Percentiles rank a stretch among this genome's conserved stretches.
These are phyloP conservation scores for Antechinus flavipes DNA, from an alignment of 2,113 vertebrate genomes.

Conservation along the genomic window DNA sequence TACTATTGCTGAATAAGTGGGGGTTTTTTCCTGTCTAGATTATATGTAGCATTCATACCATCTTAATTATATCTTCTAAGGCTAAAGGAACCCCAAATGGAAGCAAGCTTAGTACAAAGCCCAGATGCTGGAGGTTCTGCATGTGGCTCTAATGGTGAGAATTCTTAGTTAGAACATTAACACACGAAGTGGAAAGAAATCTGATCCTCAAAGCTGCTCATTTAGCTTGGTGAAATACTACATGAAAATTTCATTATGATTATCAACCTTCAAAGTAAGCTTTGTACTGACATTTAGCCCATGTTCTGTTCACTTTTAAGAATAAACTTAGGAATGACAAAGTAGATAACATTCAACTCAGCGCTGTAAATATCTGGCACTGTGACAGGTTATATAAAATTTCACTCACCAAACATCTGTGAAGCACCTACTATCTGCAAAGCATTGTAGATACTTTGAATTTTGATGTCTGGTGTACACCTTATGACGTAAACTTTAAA, in stretches of 20 bases:
- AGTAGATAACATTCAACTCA: conserved; percentile 57
- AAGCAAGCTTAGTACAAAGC: conserved; percentile 45
- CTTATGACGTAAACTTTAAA: conserved; percentile 69
- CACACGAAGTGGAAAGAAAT: conserved; percentile 60
- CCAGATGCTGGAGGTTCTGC: conserved; percentile 37
- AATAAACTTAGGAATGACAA: conserved; percentile 53
- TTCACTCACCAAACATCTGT: neutral
- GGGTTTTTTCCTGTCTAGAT: conserved; percentile 52
- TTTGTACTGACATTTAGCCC: conserved; percentile 35
- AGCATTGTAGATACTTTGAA: conserved; percentile 62
- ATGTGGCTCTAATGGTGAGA: conserved; percentile 68
- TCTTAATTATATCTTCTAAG: conserved; percentile 69
- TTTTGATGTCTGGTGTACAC: conserved; percentile 55
- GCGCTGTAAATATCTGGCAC: conserved; percentile 52
- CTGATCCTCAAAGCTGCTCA: conserved; percentile 69
- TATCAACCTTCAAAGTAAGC: conserved; percentile 33
- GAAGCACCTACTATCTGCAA: neutral
- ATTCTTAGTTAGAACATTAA: conserved; percentile 68
- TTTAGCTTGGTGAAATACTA: conserved; percentile 50
- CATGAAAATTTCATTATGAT: conserved; percentile 6
- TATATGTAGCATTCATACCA: conserved; percentile 60
- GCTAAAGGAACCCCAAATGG: conserved; percentile 66
- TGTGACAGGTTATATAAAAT: conserved; percentile 44
- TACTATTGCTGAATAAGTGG: conserved; percentile 57
- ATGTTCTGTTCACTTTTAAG: conserved; percentile 42